Percentiles rank a stretch among this genome's conserved stretches.
Conservation (phyloP, 1,140 invertebrate species). For the Sycobia sp. region DNA sequence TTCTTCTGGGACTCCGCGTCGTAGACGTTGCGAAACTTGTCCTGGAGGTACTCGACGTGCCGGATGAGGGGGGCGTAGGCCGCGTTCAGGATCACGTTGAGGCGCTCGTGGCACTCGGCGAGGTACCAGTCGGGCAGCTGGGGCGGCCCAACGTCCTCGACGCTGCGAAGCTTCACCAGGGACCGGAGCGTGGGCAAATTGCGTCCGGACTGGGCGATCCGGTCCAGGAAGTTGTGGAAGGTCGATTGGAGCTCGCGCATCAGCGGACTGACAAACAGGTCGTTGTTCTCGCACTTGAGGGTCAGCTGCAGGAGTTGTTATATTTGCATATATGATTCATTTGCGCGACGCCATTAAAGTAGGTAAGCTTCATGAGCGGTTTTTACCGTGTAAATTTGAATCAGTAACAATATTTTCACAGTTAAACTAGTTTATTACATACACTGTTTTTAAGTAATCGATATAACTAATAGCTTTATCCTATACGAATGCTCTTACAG, state of each 20-base stretch:
- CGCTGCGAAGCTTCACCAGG: constrained; percentile 44
- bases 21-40: constrained; percentile 53
- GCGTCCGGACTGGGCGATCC: constrained; percentile 54
- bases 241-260: constrained; percentile 48
- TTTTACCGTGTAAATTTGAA: too few relatives aligned
- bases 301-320: constrained; percentile 45
- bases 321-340: background rate
- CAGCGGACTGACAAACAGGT: constrained; percentile 52
- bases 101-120: constrained; percentile 41
- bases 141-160: constrained; percentile 31
- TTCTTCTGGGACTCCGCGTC: constrained; percentile 44
- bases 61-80: constrained; percentile 51
- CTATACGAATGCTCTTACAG: too few relatives aligned
- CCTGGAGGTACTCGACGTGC: constrained; percentile 50
- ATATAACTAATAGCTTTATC: background rate
- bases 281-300: constrained; percentile 52
- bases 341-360: background rate
- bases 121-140: constrained; percentile 45
- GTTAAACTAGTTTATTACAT: background rate
- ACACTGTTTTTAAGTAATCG: background rate
- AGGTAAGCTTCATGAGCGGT: too few relatives aligned
- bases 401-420: too few relatives aligned
- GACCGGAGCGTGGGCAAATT: constrained; percentile 59
- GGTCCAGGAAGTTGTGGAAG: constrained; percentile 52
- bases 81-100: constrained; percentile 47